Percentiles rank a stretch among this genome's conserved stretches.
phyloP scores from a whole-genome alignment of 2,888 invertebrate species.

The Phasia obesa region DNA sequence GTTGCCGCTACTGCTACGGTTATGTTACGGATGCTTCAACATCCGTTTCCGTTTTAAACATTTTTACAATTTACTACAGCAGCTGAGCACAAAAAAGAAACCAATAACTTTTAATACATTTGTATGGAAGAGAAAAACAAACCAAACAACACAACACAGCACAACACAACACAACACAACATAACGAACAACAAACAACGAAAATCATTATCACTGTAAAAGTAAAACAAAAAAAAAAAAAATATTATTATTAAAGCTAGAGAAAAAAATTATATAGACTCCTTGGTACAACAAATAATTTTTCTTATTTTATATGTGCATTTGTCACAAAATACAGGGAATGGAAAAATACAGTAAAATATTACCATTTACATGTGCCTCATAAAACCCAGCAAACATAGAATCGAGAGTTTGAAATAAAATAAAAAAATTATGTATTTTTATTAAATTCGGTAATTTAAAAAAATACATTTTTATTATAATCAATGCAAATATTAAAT shows the following conservation, averaged over 20 bases:
- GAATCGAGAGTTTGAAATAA: too few species aligned
- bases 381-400: too few species aligned
- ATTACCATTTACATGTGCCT: too few species aligned
- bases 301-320: too few species aligned
- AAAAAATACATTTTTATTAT: too few species aligned
- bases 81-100: conserved; percentile 38
- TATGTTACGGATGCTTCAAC: conserved; percentile 61
- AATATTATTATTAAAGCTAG: not conserved
- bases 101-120: conserved; percentile 43
- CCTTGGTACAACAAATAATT: too few species aligned
- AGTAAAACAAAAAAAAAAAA: not conserved
- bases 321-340: too few species aligned
- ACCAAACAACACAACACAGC: not conserved
- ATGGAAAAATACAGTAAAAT: too few species aligned
- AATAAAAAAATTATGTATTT: too few species aligned
- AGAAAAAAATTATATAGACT: not conserved
- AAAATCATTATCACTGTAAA: conserved; percentile 60
- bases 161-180: conserved; percentile 1
- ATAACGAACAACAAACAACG: conserved; percentile 1
- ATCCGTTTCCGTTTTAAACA: conserved; percentile 61
- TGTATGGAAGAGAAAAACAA: not conserved
- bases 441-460: too few species aligned
- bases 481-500: too few species aligned
- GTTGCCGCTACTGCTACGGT: conserved; percentile 17
- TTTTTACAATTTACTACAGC: conserved; percentile 44